Conservation (phyloP, 1,140 invertebrate genomes). For the Saccostrea glomerata region DNA sequence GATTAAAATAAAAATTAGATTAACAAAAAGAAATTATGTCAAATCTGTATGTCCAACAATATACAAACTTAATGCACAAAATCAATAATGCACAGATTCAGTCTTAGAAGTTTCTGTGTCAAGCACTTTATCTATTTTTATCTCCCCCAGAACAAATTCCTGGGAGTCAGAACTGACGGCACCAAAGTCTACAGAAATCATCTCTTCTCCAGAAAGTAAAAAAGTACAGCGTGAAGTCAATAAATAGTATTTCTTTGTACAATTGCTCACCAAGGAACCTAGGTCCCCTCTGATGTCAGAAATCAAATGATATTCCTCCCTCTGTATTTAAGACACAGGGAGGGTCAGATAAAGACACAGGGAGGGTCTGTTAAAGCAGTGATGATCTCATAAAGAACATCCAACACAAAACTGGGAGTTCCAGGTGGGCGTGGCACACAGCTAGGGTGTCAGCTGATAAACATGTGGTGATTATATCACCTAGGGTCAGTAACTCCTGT, state of each 20-base stretch:
- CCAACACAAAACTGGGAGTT: not conserved
- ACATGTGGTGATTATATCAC: not conserved
- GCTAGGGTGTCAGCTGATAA: not conserved
- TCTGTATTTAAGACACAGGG: not conserved
- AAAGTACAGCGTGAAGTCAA: not conserved
- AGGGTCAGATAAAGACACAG: not conserved
- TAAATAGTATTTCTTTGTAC: conserved; percentile 17
- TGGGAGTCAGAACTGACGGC: not conserved
- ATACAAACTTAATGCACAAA: not conserved
- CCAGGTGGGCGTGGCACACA: not conserved
- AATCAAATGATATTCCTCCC: not conserved
- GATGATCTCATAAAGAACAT: not conserved
- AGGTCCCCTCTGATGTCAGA: not conserved
- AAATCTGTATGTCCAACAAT: not conserved
- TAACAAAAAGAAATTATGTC: not conserved
- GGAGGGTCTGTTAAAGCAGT: not conserved
- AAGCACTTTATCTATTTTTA: not conserved
- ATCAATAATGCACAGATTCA: not conserved
- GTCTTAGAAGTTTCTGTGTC: not conserved
- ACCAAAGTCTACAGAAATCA: not conserved
- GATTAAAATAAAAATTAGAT: conserved; percentile 12
- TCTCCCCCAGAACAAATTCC: not conserved
- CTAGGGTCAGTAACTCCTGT: not conserved
- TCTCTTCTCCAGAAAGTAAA: not conserved
- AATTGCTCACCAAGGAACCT: not conserved